These are phyloP conservation scores for Turritopsis dohrnii DNA, from an alignment of 30 jellyfish, hydroid and myxozoan genomes.

Conservation along the genomic window DNA sequence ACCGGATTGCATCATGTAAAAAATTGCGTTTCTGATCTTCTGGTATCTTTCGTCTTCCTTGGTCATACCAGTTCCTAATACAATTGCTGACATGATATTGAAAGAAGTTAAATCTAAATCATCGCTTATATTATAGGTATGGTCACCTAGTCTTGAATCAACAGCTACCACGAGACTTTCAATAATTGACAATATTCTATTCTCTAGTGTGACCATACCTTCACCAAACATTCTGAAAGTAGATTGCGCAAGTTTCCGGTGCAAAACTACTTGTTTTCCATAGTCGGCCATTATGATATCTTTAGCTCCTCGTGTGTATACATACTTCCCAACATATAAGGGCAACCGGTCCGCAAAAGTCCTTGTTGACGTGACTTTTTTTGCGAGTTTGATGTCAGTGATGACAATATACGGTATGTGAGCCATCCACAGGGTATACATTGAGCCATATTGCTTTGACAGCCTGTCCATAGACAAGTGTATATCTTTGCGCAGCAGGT, in stretches of 20 bases:
- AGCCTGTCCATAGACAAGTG: constrained; percentile 11
- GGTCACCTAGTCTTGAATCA: background rate
- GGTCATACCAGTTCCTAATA: background rate
- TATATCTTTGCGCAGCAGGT: constrained; percentile 7
- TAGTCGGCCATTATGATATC: constrained; percentile 16
- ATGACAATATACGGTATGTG: constrained; percentile 14
- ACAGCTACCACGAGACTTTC: background rate
- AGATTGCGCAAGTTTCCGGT: constrained; percentile 5
- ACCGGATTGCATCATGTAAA: constrained; percentile 31
- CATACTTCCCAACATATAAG: constrained; percentile 9
- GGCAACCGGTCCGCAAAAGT: constrained; percentile 12
- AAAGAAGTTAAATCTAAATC: constrained; percentile 6
- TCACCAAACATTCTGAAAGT: constrained; percentile 16
- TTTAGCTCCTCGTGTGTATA: constrained; percentile 14
- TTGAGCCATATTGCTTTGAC: constrained; percentile 12
- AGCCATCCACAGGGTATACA: constrained; percentile 24
- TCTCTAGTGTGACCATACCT: background rate
- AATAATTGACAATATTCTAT: background rate
- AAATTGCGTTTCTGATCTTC: constrained; percentile 7
- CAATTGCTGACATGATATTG: constrained; percentile 20
- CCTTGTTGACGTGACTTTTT: constrained; percentile 8
- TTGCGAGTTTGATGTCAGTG: constrained; percentile 12
- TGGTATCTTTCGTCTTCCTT: constrained; percentile 5
- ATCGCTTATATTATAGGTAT: background rate
- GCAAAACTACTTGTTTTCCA: constrained; percentile 7